Percentiles rank a stretch among this genome's conserved stretches.
Conservation (phyloP, 2,113 vertebrate genomes). For the Phyllopteryx taeniolatus region DNA sequence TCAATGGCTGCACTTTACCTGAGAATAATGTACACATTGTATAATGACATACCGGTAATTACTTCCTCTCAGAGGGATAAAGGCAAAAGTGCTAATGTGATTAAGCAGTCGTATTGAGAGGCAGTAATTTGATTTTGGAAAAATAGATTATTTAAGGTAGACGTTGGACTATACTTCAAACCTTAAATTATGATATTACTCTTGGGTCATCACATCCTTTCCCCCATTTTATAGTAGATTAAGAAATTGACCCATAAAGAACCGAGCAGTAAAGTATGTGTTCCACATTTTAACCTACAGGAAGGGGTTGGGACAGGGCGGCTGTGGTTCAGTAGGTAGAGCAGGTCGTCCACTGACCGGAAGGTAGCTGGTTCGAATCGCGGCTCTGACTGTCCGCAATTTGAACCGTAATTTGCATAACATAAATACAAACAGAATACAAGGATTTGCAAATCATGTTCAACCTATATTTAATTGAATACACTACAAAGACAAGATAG, state of each 20-base stretch:
- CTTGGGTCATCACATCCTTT: background rate
- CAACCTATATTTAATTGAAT: no score
- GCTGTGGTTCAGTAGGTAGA: no score
- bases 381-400: no score
- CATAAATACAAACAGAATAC: no score
- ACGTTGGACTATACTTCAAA: background rate
- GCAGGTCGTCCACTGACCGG: no score
- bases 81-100: slow-evolving; percentile 56
- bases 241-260: slow-evolving; percentile 10
- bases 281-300: slow-evolving; percentile 27
- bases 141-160: background rate
- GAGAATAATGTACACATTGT: slow-evolving; percentile 16
- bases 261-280: slow-evolving; percentile 8
- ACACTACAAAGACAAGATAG: no score
- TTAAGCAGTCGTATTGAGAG: slow-evolving; percentile 56
- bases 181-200: background rate
- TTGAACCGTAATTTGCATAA: no score
- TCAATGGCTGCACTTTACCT: slow-evolving; percentile 40
- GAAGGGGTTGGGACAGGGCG: slow-evolving; percentile 6
- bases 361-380: no score
- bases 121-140: slow-evolving; percentile 55
- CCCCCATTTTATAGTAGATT: slow-evolving; percentile 6
- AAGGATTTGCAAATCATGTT: no score
- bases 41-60: slow-evolving; percentile 49
- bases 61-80: slow-evolving; percentile 58